Conservation (phyloP, 2,797 vertebrate species). For the Erpetoichthys calabaricus region DNA sequence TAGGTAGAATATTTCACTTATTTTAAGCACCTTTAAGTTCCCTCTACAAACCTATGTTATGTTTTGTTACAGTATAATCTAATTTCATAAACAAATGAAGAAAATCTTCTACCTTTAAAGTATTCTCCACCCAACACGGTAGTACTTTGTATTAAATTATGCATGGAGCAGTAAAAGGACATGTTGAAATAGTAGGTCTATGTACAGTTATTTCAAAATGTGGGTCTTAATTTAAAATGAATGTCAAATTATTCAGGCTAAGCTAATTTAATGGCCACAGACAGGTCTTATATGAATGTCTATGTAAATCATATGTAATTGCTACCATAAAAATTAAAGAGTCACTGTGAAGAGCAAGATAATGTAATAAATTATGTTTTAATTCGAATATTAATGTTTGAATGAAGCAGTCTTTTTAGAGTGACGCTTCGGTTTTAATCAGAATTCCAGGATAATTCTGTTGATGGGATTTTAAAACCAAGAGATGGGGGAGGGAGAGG, state of each 20-base stretch:
- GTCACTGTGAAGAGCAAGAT: slow-evolving; percentile 66
- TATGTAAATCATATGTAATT: slow-evolving; percentile 64
- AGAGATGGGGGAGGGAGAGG: slow-evolving; percentile 6
- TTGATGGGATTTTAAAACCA: slow-evolving; percentile 39
- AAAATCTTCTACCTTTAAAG: slow-evolving; percentile 24
- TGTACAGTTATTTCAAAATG: slow-evolving; percentile 44
- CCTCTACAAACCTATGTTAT: too few species aligned
- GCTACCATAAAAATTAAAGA: slow-evolving; percentile 65
- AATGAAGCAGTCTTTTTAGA: slow-evolving; percentile 45
- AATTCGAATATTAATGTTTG: slow-evolving; percentile 53
- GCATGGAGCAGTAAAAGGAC: slow-evolving; percentile 28
- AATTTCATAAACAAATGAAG: slow-evolving; percentile 14
- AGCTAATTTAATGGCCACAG: slow-evolving; percentile 75
- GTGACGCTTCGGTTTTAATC: slow-evolving; percentile 39
- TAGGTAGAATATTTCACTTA: background rate
- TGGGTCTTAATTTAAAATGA: slow-evolving; percentile 64
- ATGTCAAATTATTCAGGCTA: slow-evolving; percentile 72
- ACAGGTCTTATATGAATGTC: slow-evolving; percentile 69
- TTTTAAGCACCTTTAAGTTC: too few species aligned
- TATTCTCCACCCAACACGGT: slow-evolving; percentile 27
- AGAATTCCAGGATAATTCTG: slow-evolving; percentile 37
- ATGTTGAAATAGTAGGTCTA: slow-evolving; percentile 9
- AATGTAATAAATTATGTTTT: slow-evolving; percentile 45
- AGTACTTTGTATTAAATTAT: slow-evolving; percentile 30
- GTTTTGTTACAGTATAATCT: background rate